Evolutionary conservation across 1,140 invertebrate genomes (phyloP), one percentile per base, ranked within the genome.

Genomic region (Belonocnema kinseyi): DNA sequence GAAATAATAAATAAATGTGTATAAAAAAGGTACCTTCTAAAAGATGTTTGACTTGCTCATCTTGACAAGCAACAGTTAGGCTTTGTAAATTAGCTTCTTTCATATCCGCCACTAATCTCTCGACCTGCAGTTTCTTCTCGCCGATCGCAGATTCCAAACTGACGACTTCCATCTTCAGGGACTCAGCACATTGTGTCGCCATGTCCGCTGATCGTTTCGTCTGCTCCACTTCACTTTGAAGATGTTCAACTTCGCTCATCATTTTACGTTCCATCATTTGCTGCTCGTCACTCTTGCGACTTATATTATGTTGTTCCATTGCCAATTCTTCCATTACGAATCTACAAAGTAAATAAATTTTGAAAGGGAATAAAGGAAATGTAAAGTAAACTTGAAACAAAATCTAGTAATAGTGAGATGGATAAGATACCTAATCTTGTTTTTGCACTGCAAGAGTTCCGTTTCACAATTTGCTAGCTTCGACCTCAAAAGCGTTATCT

Each of bases 1-100:
- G 21, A 26, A 26, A 26, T n/a, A 53, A n/a, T 8, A 2, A 56
- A 26, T 58, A 17, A 56, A 19, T 19, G 10, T 56, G 3, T 6
- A 21, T 12, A 19, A 3, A 17, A 58, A 58, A 77, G 73, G 82
- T 88, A 95, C 94, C 95, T 92, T 97, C 96, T 46, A 96, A 88
- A 61, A 97, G 93, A 90, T 96, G 93, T 86, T 95, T 94, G 26
- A 97, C 92, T 91, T 97, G 96, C 86, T 97, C 96, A 51, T 94
- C 93, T 66, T 96, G 95, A 19, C 92, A 92, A 58, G 96, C 95
- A 77, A 96, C 95, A n/a, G 95, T 95, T 52, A 98, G 91, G 89
- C 96, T 97, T 90, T 97, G 95, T 50, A 98, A 91, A 91, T 98
- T 98, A 2, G 96, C 97, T 88, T 97, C 96, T 89, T 98, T 97